These are phyloP conservation scores for Prenolepis imparis DNA, from an alignment of 2,888 invertebrate species.

Conservation along the genomic window DNA sequence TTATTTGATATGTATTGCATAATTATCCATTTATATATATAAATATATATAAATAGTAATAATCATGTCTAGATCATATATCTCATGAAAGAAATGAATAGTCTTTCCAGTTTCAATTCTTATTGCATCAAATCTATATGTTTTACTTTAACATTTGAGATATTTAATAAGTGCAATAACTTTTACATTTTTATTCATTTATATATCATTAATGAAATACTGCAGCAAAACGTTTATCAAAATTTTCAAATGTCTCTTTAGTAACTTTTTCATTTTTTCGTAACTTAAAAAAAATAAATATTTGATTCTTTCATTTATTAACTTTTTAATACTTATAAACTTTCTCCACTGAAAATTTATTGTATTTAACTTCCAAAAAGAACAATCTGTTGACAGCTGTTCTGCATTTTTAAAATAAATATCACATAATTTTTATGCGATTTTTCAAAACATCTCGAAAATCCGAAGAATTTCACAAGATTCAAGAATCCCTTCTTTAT, in stretches of 20 bases:
- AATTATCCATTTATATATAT: constrained; percentile 11
- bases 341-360: background rate
- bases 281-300: background rate
- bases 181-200: background rate
- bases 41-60: too few species aligned
- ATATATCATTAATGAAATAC: background rate
- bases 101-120: background rate
- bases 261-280: background rate
- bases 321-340: background rate
- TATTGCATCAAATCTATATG: background rate
- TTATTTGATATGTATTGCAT: background rate
- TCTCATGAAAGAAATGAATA: background rate
- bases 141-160: background rate
- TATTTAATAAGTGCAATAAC: background rate
- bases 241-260: background rate
- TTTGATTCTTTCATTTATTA: background rate
- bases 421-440: background rate
- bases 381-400: background rate
- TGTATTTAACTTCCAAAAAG: background rate
- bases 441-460: background rate
- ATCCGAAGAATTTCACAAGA: background rate
- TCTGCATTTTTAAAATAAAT: background rate
- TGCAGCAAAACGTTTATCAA: background rate
- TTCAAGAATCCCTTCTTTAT: background rate
- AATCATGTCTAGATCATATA: background rate